Conservation (phyloP, 1,140 invertebrate genomes). For the Drosophila parvula region DNA sequence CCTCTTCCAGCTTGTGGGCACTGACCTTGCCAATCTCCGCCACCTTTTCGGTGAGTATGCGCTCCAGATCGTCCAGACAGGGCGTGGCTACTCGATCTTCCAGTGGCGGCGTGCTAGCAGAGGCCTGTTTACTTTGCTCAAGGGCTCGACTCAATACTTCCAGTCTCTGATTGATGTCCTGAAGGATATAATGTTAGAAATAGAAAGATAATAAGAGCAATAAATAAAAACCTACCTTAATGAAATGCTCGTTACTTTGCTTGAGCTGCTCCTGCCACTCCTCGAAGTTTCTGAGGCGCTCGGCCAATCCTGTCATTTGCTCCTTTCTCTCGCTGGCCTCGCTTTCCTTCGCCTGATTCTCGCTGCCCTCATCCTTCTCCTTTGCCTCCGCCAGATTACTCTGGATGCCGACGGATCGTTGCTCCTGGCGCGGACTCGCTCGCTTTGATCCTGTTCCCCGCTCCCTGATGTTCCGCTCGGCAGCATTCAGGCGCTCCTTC, state of each 20-base stretch:
- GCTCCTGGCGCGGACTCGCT: slow-evolving; percentile 49
- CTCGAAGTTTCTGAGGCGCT: slow-evolving; percentile 66
- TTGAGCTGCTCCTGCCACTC: slow-evolving; percentile 63
- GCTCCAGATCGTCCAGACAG: slow-evolving; percentile 69
- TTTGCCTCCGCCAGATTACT: slow-evolving; percentile 73
- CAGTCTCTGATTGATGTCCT: slow-evolving; percentile 69
- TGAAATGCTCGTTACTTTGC: slow-evolving; percentile 66
- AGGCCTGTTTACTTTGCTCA: slow-evolving; percentile 49
- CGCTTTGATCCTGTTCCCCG: slow-evolving; percentile 34
- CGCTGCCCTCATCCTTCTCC: slow-evolving; percentile 64
- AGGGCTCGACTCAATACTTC: slow-evolving; percentile 54
- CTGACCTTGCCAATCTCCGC: slow-evolving; percentile 73
- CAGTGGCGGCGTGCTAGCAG: background rate
- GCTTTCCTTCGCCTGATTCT: slow-evolving; percentile 25
- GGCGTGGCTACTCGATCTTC: slow-evolving; percentile 50
- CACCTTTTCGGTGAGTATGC: slow-evolving; percentile 70
- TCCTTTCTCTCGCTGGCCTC: slow-evolving; percentile 60
- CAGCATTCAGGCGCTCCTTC: slow-evolving; percentile 78
- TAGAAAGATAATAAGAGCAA: background rate
- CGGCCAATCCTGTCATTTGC: slow-evolving; percentile 57
- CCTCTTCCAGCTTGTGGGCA: slow-evolving; percentile 66
- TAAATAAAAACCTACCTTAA: slow-evolving; percentile 23
- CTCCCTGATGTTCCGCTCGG: slow-evolving; percentile 76
- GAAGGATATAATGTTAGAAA: too few species aligned
- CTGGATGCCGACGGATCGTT: slow-evolving; percentile 70